Base-by-base conservation (phyloP, 2,113 vertebrate species). In the Monarcha castaneiventris region DNA sequence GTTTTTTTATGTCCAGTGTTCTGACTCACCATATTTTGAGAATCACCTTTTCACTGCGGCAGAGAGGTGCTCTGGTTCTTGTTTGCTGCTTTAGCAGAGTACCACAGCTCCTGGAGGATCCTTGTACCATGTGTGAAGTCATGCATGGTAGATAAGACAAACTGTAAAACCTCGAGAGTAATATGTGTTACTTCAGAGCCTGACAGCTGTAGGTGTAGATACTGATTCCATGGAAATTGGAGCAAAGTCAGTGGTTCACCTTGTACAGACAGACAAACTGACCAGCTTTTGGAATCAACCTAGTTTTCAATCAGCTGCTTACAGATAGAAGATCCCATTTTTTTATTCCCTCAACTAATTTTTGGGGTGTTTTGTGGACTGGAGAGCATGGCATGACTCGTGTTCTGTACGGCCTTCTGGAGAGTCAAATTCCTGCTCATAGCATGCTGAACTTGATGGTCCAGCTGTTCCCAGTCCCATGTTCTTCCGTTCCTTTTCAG, bases 11-110 rank as follows among this genome's bases (percentile, higher is more conserved):
- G 23, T 62, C 37, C 6, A 29, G 37, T 51, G 63, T 74, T 84
- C 21, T 41, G 21, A 17, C 23, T 48, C 1, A 0, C 10, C 0
- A 0, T 74, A 25, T 69, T 83, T 90, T 7, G 4, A 27, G 25
- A 51, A 16, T 75, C 2, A 5, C 35, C 29, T 89, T 89, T 88
- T 77, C 27, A 1, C 12, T 75, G 30, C 5, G 7, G 13, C 1
- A 0, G 15, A 4, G 23, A 17, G 25, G 16, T 67, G 32, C 30
- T 66, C 26, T 83, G 63, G 18, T 90, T 89, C 41, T 71, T 51
- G 20, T 51, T 46, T 4, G 1, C 43, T 81, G 32, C 71, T 84
- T 66, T 54, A 77, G 15, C 44, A 86, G 54, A 75, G 33, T 7
- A 39, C 46, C 0, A 0, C 59, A 69, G 51, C 32, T 84, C 13